These are phyloP conservation scores for Congeria kusceri DNA, from an alignment of 2,888 invertebrate species.

Conservation along the genomic window DNA sequence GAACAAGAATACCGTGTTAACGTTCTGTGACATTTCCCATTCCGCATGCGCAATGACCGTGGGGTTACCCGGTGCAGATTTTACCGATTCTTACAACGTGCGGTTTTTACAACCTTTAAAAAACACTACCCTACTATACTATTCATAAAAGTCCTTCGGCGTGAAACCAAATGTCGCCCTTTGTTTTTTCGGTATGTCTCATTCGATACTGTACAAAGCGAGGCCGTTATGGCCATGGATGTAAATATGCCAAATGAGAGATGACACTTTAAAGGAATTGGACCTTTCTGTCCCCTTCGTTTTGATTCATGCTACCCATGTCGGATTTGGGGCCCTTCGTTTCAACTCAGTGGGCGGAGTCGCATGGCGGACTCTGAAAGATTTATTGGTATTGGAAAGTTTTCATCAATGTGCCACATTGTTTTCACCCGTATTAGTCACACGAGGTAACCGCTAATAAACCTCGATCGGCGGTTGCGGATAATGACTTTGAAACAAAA, in stretches of 20 bases:
- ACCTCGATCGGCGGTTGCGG: constrained; percentile 33
- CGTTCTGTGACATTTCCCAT: constrained; percentile 56
- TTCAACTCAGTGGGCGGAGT: constrained; percentile 42
- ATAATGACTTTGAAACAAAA: constrained; percentile 38
- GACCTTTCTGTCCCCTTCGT: constrained; percentile 17
- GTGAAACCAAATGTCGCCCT: not conserved
- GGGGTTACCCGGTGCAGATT: constrained; percentile 53
- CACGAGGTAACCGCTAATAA: constrained; percentile 33
- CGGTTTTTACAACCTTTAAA: not conserved
- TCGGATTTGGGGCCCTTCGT: constrained; percentile 11
- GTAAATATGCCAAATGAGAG: constrained; percentile 50
- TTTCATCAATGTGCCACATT: constrained; percentile 50
- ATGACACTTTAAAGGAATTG: constrained; percentile 28
- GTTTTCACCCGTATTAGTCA: constrained; percentile 44
- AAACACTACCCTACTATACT: not conserved
- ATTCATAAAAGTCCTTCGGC: not conserved
- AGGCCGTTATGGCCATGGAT: constrained; percentile 1
- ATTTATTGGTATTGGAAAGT: constrained; percentile 53
- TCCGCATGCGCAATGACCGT: constrained; percentile 60
- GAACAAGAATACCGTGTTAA: constrained; percentile 23
- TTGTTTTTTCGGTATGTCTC: constrained; percentile 3
- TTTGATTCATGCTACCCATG: constrained; percentile 23
- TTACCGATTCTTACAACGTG: not conserved
- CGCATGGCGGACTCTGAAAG: constrained; percentile 37
- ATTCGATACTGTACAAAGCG: no score